A percentile compares a stretch with the other conserved stretches of the same genome.
These are phyloP conservation scores for Ornithoptera alexandrae DNA, from an alignment of 2,888 invertebrate genomes.

Conservation along the genomic window DNA sequence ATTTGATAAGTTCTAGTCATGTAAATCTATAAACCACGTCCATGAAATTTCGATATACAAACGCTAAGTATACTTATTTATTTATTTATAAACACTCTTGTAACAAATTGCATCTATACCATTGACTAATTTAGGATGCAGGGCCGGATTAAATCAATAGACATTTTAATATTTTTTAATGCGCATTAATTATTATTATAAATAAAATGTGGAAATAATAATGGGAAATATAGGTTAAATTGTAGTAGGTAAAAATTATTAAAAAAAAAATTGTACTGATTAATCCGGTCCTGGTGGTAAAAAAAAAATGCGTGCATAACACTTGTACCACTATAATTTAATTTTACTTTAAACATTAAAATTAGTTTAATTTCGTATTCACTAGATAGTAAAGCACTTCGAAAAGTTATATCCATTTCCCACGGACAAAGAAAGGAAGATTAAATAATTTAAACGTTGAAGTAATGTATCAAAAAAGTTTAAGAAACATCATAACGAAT, in stretches of 20 bases:
- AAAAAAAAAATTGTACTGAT: background rate
- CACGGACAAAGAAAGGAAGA: conserved; percentile 41
- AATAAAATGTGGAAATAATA: background rate
- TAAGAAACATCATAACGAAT: conserved; percentile 13
- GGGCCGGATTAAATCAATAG: conserved; percentile 7
- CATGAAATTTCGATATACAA: conserved; percentile 71
- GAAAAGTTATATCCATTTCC: conserved; percentile 67
- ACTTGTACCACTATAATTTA: conserved; percentile 70
- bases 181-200: background rate
- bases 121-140: conserved; percentile 25
- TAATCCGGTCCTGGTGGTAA: conserved; percentile 17
- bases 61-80: conserved; percentile 67
- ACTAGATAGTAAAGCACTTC: conserved; percentile 80
- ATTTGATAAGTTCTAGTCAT: conserved; percentile 49
- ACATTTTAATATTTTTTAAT: background rate
- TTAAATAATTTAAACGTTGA: conserved; percentile 32
- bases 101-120: conserved; percentile 55
- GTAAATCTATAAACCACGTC: conserved; percentile 56
- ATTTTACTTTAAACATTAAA: conserved; percentile 70
- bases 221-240: background rate
- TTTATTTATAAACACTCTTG: conserved; percentile 62
- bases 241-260: too few relatives aligned
- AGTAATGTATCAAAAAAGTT: conserved; percentile 23
- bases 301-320: conserved; percentile 63
- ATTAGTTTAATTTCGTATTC: conserved; percentile 70